Evolutionary conservation across 2,888 invertebrate genomes (phyloP).

Genomic region (Leuctra nigra): DNA sequence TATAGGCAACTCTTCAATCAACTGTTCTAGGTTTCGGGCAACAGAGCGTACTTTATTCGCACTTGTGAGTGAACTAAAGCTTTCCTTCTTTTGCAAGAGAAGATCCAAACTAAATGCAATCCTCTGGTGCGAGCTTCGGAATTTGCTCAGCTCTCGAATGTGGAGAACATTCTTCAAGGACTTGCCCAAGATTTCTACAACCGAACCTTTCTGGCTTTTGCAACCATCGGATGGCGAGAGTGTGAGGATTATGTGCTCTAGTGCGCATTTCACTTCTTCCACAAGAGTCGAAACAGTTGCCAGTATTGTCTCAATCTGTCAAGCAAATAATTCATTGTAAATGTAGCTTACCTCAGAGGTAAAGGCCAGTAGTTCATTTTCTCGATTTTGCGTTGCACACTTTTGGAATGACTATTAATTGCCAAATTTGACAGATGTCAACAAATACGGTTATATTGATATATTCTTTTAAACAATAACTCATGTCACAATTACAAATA

Average conservation of each 20-base stretch:
- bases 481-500: too few species aligned
- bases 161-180: constrained; percentile 44
- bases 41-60: constrained; percentile 54
- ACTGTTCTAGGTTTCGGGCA: constrained; percentile 53
- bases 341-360: too few species aligned
- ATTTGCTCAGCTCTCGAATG: constrained; percentile 48
- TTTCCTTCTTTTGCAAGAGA: constrained; percentile 49
- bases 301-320: constrained; percentile 56
- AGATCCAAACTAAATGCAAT: constrained; percentile 47
- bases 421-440: too few species aligned
- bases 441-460: too few species aligned
- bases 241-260: constrained; percentile 50
- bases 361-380: too few species aligned
- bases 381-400: too few species aligned
- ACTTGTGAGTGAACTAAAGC: constrained; percentile 53
- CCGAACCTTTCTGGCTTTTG: constrained; percentile 30
- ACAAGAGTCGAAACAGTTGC: constrained; percentile 52
- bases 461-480: too few species aligned
- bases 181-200: constrained; percentile 37
- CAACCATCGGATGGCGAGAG: constrained; percentile 23
- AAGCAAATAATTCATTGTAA: too few species aligned
- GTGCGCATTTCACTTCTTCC: constrained; percentile 51
- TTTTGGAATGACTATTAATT: too few species aligned
- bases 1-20: constrained; percentile 56
- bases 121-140: constrained; percentile 49